Conservation (phyloP, 2,797 vertebrate species). For the Schizopygopsis malacanthus region DNA sequence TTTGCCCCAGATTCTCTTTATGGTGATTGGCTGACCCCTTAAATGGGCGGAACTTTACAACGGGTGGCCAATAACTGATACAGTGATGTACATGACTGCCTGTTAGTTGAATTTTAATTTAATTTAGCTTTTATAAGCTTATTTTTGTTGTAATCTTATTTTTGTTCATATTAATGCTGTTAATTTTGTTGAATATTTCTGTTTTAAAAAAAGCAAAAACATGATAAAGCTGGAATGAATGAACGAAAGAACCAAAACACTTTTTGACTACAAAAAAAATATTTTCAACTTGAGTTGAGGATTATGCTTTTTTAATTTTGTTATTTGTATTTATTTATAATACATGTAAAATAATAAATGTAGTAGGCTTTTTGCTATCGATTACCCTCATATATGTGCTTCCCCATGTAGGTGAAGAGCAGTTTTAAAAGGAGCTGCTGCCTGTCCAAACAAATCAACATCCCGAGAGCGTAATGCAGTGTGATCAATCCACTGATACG, state of each 20-base stretch:
- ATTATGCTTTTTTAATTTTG: too few relatives aligned
- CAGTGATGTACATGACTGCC: not conserved
- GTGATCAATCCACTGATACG: constrained; percentile 50
- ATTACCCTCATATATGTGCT: not conserved
- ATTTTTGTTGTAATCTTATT: not conserved
- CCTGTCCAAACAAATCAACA: constrained; percentile 17
- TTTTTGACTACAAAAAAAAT: too few relatives aligned
- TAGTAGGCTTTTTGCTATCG: not conserved
- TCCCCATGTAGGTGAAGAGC: constrained; percentile 14
- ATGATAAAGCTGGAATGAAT: too few relatives aligned
- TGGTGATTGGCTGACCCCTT: not conserved
- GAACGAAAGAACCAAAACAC: too few relatives aligned
- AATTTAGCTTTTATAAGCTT: not conserved
- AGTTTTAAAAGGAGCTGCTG: constrained; percentile 43
- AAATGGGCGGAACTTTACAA: not conserved
- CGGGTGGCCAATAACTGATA: not conserved
- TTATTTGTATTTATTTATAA: not conserved
- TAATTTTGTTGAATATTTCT: too few relatives aligned
- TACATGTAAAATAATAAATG: not conserved
- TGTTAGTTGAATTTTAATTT: not conserved
- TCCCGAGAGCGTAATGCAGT: constrained; percentile 33
- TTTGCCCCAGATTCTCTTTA: not conserved
- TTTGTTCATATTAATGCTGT: too few relatives aligned
- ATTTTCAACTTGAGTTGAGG: too few relatives aligned
- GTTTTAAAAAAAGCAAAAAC: not conserved